Evolutionary conservation across 2,797 vertebrate genomes (phyloP), one percentile per base, ranked within the genome.

Genomic region (Pelobates cultripes): DNA sequence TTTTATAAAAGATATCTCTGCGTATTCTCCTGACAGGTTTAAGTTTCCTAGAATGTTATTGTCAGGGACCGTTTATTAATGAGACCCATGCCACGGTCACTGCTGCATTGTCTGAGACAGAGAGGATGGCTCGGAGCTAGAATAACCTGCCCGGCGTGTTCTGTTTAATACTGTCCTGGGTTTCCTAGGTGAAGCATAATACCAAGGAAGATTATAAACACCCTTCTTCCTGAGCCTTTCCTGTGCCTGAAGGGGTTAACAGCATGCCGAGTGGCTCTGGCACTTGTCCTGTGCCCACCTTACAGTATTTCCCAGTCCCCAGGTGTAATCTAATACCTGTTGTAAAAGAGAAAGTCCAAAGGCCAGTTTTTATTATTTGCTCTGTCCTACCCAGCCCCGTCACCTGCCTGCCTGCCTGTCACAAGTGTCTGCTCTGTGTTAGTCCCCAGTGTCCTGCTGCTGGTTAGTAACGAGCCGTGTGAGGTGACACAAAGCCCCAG

Each of bases 311-410:
- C 43, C 57, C 70, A 15, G 28, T 51, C 44, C 61, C 5, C 69
- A 79, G 77, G 77, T 43, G 77, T 72, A 63, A 79, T 51, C 41
- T 63, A 79, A 72, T 51, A 73, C 77, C 69, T 73, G 77, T 66
- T 53, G 70, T 73, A 71, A 79, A 63, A 79, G 77, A 72, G 55
- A 7, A 12, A 15, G 77, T 79, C 77, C 77, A 79, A 79, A 79
- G 77, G 70, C 51, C 77, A 28, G 41, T 69, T 72, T 73, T 53
- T 68, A 63, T 10, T 79, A 64, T 79, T 79, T 72, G 28, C 44
- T 79, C 77, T 63, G 77, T 79, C 55, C 77, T 63, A 79, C 77
- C 77, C 77, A 42, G 77, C 60, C 68, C 77, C 77, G 70, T 78
- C 77, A 7, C 77, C 55, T 28, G 67, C 17, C 77, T 28, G 67